phyloP scores from a whole-genome alignment of 1,140 invertebrate species.

The Heterodera schachtii region DNA sequence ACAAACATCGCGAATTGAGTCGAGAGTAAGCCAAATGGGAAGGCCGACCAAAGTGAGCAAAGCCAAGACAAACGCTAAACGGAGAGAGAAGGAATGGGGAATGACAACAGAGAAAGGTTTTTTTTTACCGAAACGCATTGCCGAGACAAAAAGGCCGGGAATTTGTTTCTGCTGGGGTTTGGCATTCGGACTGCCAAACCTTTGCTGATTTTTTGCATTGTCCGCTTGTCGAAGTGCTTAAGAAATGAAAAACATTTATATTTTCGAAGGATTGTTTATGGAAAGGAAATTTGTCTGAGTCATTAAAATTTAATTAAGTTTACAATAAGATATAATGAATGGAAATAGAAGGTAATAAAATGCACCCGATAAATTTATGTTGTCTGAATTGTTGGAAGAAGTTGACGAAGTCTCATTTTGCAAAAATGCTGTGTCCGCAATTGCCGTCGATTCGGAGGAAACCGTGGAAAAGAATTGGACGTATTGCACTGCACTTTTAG shows the following conservation, averaged over 20 bases:
- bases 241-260: too few relatives aligned
- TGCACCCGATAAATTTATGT: neutral
- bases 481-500: constrained; percentile 21
- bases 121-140: constrained; percentile 4
- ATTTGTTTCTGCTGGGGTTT: neutral
- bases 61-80: neutral
- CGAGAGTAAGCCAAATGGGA: constrained; percentile 17
- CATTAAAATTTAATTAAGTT: too few relatives aligned
- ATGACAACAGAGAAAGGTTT: too few relatives aligned
- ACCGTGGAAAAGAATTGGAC: constrained; percentile 15
- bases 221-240: too few relatives aligned
- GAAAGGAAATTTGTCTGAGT: too few relatives aligned
- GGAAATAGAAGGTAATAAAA: too few relatives aligned
- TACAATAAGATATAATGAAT: too few relatives aligned
- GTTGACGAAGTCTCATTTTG: constrained; percentile 21
- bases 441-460: constrained; percentile 22
- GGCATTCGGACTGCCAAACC: too few relatives aligned
- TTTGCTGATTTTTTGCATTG: too few relatives aligned
- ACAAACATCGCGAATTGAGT: constrained; percentile 11
- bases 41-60: constrained; percentile 1
- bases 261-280: too few relatives aligned
- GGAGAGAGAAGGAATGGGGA: neutral
- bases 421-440: constrained; percentile 1
- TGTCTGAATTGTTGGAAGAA: neutral
- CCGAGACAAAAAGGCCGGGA: neutral